These are phyloP conservation scores for Poecilia latipinna DNA, from an alignment of 2,113 vertebrate genomes.

Conservation along the genomic window DNA sequence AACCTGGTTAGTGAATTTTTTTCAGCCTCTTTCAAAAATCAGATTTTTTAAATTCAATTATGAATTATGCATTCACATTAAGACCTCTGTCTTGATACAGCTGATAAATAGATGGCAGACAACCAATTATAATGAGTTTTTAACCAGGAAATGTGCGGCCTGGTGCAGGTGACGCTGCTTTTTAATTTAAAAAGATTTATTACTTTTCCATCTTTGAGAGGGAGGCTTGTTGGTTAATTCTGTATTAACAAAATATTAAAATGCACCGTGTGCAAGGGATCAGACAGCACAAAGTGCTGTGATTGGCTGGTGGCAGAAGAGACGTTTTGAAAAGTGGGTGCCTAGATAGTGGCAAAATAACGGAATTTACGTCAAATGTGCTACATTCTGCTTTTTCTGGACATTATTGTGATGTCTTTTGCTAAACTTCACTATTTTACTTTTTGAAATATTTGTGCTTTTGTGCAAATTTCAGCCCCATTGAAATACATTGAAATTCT, in stretches of 20 bases:
- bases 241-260: constrained; percentile 80
- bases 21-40: constrained; percentile 49
- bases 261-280: constrained; percentile 69
- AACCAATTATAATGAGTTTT: constrained; percentile 79
- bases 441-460: too few species aligned
- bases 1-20: constrained; percentile 74
- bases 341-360: constrained; percentile 75
- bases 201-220: constrained; percentile 65
- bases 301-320: constrained; percentile 56
- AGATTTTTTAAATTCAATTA: constrained; percentile 68
- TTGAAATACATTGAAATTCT: too few species aligned
- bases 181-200: constrained; percentile 77
- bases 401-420: too few species aligned
- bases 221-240: constrained; percentile 74
- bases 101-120: constrained; percentile 77
- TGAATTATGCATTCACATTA: constrained; percentile 77
- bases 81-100: constrained; percentile 79
- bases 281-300: constrained; percentile 51
- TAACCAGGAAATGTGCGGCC: constrained; percentile 73
- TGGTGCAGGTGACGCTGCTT: constrained; percentile 62
- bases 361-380: constrained; percentile 73
- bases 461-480: too few species aligned
- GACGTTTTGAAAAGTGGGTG: constrained; percentile 60
- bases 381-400: constrained; percentile 13
- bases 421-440: too few species aligned